Evolutionary conservation across 1,140 invertebrate species (phyloP), one percentile per base, ranked within the genome.

Genomic region (Idris sp.): DNA sequence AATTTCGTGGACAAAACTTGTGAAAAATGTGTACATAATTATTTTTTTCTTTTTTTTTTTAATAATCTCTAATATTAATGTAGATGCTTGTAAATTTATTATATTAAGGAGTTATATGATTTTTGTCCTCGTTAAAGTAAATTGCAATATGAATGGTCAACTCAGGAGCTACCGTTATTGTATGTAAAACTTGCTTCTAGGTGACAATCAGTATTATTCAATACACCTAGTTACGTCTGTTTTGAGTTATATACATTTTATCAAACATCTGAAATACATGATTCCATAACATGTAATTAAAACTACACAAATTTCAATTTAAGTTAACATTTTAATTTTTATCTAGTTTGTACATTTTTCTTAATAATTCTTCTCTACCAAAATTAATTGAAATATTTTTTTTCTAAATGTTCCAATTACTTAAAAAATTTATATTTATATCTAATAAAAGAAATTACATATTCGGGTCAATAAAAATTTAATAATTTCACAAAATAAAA

Each of bases 121-220:
- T 73, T 73, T 38, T 59, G 43, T 73, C 26, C 44, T 53, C 25
- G 35, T 56, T 43, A 28, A 62, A 61, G 40, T 10, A 51, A 59
- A 59, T n/a, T 59, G 46, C 43, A 73, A 59, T 72, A 56, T 26
- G 13, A 69, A 61, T 15, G 46, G 61, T 74, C 51, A 62, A 74
- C 62, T 74, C 72, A 62, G 54, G 62, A 74, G 62, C 46, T 46
- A 49, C 26, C 36, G 48, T 68, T 73, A 73, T 48, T 65, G 19
- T 74, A 74, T n/a, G 31, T 48, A 11, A 74, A 71, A 48, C 48
- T 67, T 72, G 59, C 53, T 72, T 76, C 74, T 76, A 65, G 74
- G 44, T 76, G 74, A 76, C 62, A 76, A 76, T 76, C 74, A 76
- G 74, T 76, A 76, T 76, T 76, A 76, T 72, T 72, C 33, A 64